These are phyloP conservation scores for Alosa sapidissima DNA, from an alignment of 2,797 vertebrate species.

Conservation along the genomic window DNA sequence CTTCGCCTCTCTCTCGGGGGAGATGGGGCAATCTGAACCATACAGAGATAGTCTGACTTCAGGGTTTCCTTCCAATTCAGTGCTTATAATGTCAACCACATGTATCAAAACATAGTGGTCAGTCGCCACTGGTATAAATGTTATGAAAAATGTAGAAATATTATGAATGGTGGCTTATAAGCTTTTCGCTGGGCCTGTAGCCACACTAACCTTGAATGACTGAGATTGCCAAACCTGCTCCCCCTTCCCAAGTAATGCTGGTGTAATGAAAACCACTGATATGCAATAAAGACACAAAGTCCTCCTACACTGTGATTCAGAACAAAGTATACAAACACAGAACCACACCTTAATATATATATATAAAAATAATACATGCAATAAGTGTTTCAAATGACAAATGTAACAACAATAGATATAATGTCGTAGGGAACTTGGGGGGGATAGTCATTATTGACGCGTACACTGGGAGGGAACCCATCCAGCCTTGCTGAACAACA, in stretches of 20 bases:
- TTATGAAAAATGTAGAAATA: not conserved
- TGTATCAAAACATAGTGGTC: not conserved
- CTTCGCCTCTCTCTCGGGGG: not conserved
- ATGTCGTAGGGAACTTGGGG: not conserved
- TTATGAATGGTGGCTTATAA: not conserved
- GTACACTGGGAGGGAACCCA: not conserved
- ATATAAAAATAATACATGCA: slow-evolving; percentile 21
- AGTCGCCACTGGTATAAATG: not conserved
- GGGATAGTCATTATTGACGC: not conserved
- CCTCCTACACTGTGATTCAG: not conserved
- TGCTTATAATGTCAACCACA: not conserved
- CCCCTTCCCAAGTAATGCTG: not conserved
- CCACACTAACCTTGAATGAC: not conserved
- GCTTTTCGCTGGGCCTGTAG: not conserved
- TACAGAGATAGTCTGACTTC: not conserved
- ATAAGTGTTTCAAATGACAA: slow-evolving; percentile 19
- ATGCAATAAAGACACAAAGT: not conserved
- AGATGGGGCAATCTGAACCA: not conserved
- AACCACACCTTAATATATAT: slow-evolving; percentile 14
- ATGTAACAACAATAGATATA: not conserved
- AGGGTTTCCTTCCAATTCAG: not conserved
- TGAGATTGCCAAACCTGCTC: not conserved
- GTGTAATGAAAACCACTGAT: not conserved
- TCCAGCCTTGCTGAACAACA: not conserved
- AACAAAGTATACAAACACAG: slow-evolving; percentile 16